Base-by-base conservation (phyloP, 2,113 vertebrate species). In the Gallinago media region DNA sequence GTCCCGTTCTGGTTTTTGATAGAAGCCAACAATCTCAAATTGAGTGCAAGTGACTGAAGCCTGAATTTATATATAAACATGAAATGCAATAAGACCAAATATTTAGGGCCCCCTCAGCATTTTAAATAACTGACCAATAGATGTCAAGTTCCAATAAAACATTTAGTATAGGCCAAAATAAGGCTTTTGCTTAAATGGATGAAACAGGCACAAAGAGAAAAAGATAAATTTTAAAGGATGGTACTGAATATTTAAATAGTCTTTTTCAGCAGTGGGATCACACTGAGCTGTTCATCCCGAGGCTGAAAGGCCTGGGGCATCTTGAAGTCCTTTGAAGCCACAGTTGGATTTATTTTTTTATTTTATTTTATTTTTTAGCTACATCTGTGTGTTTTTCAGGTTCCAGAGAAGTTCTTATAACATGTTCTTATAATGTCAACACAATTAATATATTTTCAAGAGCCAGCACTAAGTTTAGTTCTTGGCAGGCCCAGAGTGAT, bases 31-130 rank as follows among this genome's bases (percentile, higher is more conserved):
- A 70, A 76, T 73, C 92, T 83, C 49, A 58, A 82, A 94, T 11
- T 27, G 78, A 34, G 93, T 96, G 88, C 78, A 77, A 88, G 63
- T 73, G 92, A 85, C 55, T 3, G 0, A 25, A 50, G 72, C 50
- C 73, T 95, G 86, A 67, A 56, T 94, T 92, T 44, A 18, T 89
- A 44, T 72, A 52, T 96, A 95, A 92, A 92, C 93, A 87, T 15
- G 9, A 71, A 86, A 72, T 36, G 42, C 59, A 74, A 0, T 34
- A 19, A 97, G 89, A 85, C 62, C 89, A 93, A 95, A 96, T 93
- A 92, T 95, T 93, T 96, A 71, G 71, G 26, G 22, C 21, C 61
- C 71, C 31, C 12, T 8, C 26, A 47, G 40, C 1, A 0, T 81
- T 94, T 78, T 74, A 68, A 91, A 59, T 23, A 58, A 29, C 63